phyloP scores from a whole-genome alignment of 2,113 vertebrate genomes.

The Haemorhous mexicanus region DNA sequence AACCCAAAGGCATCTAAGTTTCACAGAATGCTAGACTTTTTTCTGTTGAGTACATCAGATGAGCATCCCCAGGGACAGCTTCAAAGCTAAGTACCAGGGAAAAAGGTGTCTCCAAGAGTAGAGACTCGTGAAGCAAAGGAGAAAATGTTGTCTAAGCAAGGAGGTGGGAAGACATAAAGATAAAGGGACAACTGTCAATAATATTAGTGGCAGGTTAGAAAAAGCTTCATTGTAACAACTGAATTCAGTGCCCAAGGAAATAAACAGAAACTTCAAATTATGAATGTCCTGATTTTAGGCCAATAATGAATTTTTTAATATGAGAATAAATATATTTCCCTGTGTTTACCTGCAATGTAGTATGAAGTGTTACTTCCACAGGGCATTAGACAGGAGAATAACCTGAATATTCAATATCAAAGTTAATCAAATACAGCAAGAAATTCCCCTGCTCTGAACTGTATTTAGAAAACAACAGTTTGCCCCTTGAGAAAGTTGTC shows the following conservation, averaged over 20 bases:
- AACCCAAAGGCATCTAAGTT: conserved; percentile 2
- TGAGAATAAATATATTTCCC: not conserved
- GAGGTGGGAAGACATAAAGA: not conserved
- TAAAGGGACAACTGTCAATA: not conserved
- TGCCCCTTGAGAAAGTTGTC: not conserved
- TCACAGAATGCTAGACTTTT: not conserved
- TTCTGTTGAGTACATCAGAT: not conserved
- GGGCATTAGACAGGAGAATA: not conserved
- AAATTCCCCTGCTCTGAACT: not conserved
- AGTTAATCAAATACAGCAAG: not conserved
- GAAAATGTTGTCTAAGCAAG: not conserved
- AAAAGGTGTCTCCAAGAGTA: not conserved
- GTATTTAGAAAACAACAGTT: not conserved
- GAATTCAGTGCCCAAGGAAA: not conserved
- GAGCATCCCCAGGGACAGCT: not conserved
- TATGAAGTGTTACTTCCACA: not conserved
- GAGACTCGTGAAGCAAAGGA: not conserved
- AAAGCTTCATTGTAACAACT: not conserved
- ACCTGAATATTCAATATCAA: not conserved
- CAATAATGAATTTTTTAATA: not conserved
- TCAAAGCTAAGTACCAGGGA: not conserved
- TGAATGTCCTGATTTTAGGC: not conserved
- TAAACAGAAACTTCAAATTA: not conserved
- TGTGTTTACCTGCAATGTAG: not conserved
- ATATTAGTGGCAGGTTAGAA: not conserved